Percentiles rank a stretch among this genome's conserved stretches.
phyloP scores from a whole-genome alignment of 2,113 vertebrate genomes.

The Emydocephalus ijimae region DNA sequence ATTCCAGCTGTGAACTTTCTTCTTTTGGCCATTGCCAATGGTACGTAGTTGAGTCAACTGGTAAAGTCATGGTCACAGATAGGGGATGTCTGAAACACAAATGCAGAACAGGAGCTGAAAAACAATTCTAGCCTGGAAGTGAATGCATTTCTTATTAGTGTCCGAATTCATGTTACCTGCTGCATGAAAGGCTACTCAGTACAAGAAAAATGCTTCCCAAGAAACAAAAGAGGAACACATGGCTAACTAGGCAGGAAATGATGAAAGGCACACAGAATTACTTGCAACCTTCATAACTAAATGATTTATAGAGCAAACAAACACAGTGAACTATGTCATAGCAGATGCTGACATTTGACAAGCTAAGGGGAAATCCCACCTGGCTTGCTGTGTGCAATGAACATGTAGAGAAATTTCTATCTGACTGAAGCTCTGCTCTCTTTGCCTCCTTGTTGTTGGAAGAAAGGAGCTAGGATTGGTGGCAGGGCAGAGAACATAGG shows the following conservation, averaged over 20 bases:
- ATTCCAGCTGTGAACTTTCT: constrained; percentile 43
- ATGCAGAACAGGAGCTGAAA: constrained; percentile 24
- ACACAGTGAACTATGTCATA: constrained; percentile 4
- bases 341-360: neutral
- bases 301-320: neutral
- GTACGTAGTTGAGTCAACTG: constrained; percentile 58
- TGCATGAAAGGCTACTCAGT: neutral
- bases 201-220: constrained; percentile 23
- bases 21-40: constrained; percentile 43
- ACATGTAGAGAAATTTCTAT: neutral
- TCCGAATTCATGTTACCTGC: neutral
- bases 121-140: constrained; percentile 34
- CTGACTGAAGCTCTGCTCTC: neutral
- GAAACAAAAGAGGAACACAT: constrained; percentile 27
- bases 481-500: neutral
- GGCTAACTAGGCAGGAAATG: neutral
- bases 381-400: neutral
- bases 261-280: neutral
- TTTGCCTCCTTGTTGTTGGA: neutral
- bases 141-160: constrained; percentile 32
- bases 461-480: neutral
- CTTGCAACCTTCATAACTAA: neutral
- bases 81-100: constrained; percentile 43
- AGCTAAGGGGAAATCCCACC: neutral
- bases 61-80: constrained; percentile 55